Percentiles rank a stretch among this genome's conserved stretches.
Conservation (phyloP, 2,797 vertebrate species). For the Crocidura indochinensis region DNA sequence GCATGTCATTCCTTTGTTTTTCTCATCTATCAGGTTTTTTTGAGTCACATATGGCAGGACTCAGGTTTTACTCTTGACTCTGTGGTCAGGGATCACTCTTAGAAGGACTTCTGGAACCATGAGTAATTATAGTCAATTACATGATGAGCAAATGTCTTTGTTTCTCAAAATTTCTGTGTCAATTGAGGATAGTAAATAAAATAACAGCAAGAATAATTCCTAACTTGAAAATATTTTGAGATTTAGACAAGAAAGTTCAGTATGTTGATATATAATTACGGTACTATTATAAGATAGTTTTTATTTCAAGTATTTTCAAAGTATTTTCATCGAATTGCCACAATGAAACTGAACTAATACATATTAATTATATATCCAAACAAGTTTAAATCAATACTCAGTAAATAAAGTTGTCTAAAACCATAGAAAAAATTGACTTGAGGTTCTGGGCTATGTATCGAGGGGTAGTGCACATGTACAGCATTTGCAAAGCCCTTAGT, state of each 20-base stretch:
- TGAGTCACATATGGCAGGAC: too few relatives aligned
- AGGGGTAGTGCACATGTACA: too few relatives aligned
- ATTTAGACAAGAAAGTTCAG: background rate
- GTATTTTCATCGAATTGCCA: slow-evolving; percentile 38
- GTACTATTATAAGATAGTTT: background rate
- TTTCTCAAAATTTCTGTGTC: background rate
- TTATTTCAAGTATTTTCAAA: background rate
- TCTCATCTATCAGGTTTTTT: background rate
- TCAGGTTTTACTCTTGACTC: background rate
- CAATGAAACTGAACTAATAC: background rate
- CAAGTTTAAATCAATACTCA: background rate
- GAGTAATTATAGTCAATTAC: too few relatives aligned
- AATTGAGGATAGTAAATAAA: background rate
- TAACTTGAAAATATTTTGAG: background rate
- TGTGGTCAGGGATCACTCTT: background rate
- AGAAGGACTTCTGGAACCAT: background rate
- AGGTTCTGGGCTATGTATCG: too few relatives aligned
- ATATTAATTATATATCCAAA: background rate
- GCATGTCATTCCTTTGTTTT: background rate
- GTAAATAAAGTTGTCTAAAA: background rate
- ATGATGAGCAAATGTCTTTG: background rate
- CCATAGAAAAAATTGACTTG: background rate
- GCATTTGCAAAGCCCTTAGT: too few relatives aligned
- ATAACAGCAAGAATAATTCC: background rate
- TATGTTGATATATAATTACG: background rate